Evolutionary conservation across 2,797 vertebrate genomes (phyloP).

Genomic region (Nannoperca obscura): DNA sequence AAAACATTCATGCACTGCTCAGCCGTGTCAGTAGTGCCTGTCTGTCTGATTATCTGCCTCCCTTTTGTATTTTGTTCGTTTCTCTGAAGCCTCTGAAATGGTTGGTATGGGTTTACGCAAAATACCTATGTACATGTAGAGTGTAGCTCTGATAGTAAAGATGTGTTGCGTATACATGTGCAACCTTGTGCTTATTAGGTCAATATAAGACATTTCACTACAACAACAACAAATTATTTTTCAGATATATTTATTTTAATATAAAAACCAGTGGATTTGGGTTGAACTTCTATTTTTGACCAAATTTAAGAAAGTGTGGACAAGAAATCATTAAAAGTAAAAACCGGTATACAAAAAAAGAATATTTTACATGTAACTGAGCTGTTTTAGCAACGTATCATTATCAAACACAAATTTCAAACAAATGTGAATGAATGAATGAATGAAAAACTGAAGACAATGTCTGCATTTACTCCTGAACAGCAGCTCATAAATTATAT

Average conservation of each 20-base stretch:
- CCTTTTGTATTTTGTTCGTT: conserved; percentile 7
- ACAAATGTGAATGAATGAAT: background rate
- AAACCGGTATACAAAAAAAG: background rate
- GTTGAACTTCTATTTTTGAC: background rate
- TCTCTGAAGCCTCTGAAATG: conserved; percentile 21
- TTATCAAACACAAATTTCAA: background rate
- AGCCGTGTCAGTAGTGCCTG: conserved; percentile 58
- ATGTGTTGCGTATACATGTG: background rate
- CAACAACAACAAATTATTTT: background rate
- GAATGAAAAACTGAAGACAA: background rate
- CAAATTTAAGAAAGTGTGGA: background rate
- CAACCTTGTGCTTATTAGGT: background rate
- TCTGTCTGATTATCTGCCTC: conserved; percentile 38
- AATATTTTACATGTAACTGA: background rate
- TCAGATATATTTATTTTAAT: background rate
- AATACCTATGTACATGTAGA: conserved; percentile 6
- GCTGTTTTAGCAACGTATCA: background rate
- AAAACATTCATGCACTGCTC: conserved; percentile 80
- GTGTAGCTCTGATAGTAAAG: background rate
- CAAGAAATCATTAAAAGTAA: background rate
- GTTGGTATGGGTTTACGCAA: conserved; percentile 4
- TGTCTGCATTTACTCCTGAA: conserved; percentile 6
- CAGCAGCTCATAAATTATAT: background rate
- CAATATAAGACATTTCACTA: background rate
- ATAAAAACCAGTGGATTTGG: background rate